phyloP scores from a whole-genome alignment of 2,113 vertebrate genomes.

The Nothocercus nigrocapillus region DNA sequence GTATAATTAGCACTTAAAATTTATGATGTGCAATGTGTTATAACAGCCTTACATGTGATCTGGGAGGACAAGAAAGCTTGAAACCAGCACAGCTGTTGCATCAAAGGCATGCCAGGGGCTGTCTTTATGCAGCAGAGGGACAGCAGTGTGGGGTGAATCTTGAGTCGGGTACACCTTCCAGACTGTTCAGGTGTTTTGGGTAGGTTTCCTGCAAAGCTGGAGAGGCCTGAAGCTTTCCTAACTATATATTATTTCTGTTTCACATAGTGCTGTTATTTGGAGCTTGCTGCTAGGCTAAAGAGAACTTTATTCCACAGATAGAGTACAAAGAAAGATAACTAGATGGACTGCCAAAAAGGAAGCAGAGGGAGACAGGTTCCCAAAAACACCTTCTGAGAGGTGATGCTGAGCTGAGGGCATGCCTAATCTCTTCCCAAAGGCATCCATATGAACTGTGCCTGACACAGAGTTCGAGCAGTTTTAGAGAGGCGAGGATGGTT shows the following conservation, averaged over 20 bases:
- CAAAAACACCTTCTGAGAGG: neutral
- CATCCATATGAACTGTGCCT: neutral
- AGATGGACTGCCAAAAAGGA: neutral
- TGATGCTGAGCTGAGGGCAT: neutral
- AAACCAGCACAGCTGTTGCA: neutral
- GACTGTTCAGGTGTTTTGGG: neutral
- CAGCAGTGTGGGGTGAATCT: neutral
- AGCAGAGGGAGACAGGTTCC: neutral
- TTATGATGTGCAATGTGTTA: fast-evolving
- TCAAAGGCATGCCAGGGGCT: neutral
- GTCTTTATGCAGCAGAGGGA: neutral
- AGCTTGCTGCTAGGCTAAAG: neutral
- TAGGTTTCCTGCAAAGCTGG: neutral
- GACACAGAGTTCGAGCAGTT: neutral
- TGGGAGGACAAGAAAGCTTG: neutral
- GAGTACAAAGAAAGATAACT: neutral
- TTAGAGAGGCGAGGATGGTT: neutral
- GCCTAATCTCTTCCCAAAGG: neutral
- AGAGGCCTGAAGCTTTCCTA: neutral
- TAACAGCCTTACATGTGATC: neutral
- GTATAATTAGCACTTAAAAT: neutral
- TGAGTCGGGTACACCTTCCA: neutral
- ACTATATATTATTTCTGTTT: neutral
- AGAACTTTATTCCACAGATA: neutral
- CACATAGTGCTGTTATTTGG: neutral